Percentiles rank a stretch among this genome's conserved stretches.
Conservation (phyloP, 1,140 invertebrate genomes). For the Euwallacea fornicatus region DNA sequence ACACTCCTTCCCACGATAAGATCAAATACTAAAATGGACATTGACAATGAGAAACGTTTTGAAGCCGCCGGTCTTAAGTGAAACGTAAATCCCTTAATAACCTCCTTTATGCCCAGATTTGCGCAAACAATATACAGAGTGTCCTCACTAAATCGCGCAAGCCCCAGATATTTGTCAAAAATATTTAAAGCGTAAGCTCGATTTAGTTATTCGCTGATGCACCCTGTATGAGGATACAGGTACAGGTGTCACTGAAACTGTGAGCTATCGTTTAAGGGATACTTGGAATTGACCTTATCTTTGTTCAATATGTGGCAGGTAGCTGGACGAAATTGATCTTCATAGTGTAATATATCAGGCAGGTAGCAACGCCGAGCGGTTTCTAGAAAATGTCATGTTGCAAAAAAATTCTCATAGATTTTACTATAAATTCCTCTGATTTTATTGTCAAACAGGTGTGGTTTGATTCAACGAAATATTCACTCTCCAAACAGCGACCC, state of each 20-base stretch:
- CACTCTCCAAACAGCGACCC: conserved; percentile 16
- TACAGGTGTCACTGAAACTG: conserved; percentile 1
- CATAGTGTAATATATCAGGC: background rate
- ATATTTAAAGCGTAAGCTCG: background rate
- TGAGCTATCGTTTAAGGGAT: background rate
- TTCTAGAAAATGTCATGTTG: background rate
- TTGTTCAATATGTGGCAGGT: background rate
- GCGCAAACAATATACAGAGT: background rate
- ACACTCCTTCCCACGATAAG: conserved; percentile 44
- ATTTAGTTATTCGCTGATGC: background rate
- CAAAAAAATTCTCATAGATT: too few relatives aligned
- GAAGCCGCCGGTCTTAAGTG: too few relatives aligned
- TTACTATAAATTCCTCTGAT: background rate
- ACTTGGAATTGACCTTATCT: conserved; percentile 4
- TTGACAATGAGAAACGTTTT: conserved; percentile 34
- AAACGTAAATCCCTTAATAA: too few relatives aligned
- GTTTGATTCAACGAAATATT: background rate
- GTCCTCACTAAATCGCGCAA: background rate
- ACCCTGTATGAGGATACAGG: background rate
- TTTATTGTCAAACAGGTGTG: conserved; percentile 6
- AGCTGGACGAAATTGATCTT: background rate
- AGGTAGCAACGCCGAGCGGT: background rate
- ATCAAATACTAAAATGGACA: conserved; percentile 40
- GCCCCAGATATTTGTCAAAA: background rate
- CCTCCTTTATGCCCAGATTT: background rate